Percentiles rank a stretch among this genome's conserved stretches.
These are phyloP conservation scores for Sycobia sp. DNA, from an alignment of 1,140 invertebrate species.

Conservation along the genomic window DNA sequence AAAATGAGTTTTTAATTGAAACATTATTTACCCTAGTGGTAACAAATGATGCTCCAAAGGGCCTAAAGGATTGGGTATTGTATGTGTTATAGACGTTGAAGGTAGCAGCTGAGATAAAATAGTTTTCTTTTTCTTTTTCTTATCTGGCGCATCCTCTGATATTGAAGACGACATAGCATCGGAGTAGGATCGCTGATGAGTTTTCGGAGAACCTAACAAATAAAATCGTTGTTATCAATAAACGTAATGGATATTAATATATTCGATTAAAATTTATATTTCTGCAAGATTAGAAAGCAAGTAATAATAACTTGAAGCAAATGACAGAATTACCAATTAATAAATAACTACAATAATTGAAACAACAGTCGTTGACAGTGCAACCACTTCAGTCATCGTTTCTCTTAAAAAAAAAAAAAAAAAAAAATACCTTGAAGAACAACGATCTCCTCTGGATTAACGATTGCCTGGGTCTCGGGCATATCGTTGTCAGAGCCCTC, in stretches of 20 bases:
- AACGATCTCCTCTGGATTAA: constrained; percentile 51
- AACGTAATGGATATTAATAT: too few species aligned
- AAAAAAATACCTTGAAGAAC: constrained; percentile 49
- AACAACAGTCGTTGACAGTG: too few species aligned
- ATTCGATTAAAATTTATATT: too few species aligned
- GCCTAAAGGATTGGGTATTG: constrained; percentile 59
- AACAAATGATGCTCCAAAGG: constrained; percentile 56
- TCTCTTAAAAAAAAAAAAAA: too few species aligned
- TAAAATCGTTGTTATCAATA: too few species aligned
- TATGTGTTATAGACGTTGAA: constrained; percentile 57
- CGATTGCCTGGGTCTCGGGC: not conserved
- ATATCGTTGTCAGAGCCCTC: constrained; percentile 48
- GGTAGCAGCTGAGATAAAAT: constrained; percentile 73
- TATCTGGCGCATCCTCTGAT: constrained; percentile 52
- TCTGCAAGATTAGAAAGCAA: too few species aligned
- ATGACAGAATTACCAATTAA: too few species aligned
- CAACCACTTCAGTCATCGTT: too few species aligned
- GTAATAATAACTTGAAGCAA: too few species aligned
- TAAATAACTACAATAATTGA: too few species aligned
- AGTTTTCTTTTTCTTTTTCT: constrained; percentile 71
- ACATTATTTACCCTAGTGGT: constrained; percentile 54
- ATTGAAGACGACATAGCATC: not conserved
- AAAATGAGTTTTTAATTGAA: constrained; percentile 13
- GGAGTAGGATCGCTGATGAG: constrained; percentile 7
- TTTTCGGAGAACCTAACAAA: constrained; percentile 31